Evolutionary conservation across 2,888 invertebrate genomes (phyloP).

Genomic region (Xanthia icteritia): DNA sequence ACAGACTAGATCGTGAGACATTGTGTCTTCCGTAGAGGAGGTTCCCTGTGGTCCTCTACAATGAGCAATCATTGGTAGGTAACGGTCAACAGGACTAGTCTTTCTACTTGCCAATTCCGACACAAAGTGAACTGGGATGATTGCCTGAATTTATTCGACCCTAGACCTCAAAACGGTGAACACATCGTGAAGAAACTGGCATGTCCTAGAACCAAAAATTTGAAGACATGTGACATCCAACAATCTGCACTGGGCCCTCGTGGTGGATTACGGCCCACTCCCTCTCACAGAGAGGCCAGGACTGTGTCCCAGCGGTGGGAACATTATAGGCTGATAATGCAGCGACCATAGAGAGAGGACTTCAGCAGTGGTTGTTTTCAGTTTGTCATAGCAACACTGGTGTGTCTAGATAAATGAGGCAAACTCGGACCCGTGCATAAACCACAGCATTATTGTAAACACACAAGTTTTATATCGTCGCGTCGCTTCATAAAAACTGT

Average conservation of each 20-base stretch:
- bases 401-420: neutral
- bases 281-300: no score
- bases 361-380: neutral
- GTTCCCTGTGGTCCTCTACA: neutral
- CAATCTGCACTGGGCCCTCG: no score
- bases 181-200: no score
- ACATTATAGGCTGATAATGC: no score
- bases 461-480: neutral
- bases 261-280: no score
- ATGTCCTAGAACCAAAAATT: no score
- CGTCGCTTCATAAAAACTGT: neutral
- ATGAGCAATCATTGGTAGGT: constrained; percentile 2
- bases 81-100: neutral
- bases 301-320: no score
- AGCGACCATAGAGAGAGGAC: neutral
- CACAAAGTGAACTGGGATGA: neutral
- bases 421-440: neutral
- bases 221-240: no score
- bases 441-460: neutral
- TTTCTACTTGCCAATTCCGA: neutral
- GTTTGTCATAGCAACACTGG: neutral
- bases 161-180: neutral
- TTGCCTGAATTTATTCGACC: neutral
- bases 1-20: neutral
- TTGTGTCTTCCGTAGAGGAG: neutral